These are phyloP conservation scores for Temnothorax rugatulus DNA, from an alignment of 2,888 invertebrate genomes.

Conservation along the genomic window DNA sequence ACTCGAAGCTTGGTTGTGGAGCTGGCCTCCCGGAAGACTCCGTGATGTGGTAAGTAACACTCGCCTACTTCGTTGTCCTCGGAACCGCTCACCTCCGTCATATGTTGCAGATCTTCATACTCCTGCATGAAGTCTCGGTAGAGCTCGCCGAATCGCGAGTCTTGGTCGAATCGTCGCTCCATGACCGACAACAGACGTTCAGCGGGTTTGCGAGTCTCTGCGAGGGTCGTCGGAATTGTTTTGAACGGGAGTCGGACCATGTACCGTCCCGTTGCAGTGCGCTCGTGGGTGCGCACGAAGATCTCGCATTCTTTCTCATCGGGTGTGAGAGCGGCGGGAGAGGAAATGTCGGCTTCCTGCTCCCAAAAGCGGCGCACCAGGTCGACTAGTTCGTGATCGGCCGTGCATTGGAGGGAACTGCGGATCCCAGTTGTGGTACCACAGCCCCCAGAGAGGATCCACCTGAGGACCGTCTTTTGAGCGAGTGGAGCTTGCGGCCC, in stretches of 20 bases:
- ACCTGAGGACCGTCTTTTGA: fast-evolving
- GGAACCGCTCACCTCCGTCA: background rate
- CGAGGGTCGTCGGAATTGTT: fast-evolving
- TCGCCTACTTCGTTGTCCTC: no score
- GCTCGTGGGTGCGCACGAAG: background rate
- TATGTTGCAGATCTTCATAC: background rate
- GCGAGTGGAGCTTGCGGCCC: background rate
- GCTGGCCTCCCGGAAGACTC: background rate
- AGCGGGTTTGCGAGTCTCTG: background rate
- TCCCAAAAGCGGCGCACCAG: background rate
- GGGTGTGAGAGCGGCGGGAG: background rate
- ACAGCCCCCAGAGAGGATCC: background rate
- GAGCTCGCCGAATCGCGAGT: background rate
- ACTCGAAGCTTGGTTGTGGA: background rate
- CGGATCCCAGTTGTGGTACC: no score
- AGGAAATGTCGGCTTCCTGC: background rate
- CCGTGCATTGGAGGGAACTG: fast-evolving
- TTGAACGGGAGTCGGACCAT: background rate
- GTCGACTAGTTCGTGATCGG: fast-evolving
- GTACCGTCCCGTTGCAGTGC: background rate
- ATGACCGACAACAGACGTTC: background rate
- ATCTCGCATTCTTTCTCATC: background rate
- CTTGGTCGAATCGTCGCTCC: background rate
- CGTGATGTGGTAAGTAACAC: background rate
- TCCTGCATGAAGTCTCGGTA: background rate